phyloP scores from a whole-genome alignment of 2,888 invertebrate species.

The Ormyrus nitidulus region DNA sequence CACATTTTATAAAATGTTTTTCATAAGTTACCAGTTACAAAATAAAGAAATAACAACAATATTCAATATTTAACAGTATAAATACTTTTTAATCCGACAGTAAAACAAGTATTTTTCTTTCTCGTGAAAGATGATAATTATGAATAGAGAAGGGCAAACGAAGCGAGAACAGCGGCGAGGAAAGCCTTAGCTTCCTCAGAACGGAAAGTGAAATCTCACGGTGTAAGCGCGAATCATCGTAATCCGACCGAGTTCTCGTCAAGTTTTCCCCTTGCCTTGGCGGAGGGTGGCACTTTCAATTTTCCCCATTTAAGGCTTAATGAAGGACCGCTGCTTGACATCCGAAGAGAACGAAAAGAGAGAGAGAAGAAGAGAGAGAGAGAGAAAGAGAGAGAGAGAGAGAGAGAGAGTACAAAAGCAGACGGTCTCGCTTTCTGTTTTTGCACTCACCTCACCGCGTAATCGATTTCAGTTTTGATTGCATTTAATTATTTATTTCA shows the following conservation, averaged over 20 bases:
- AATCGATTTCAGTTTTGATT: too few species aligned
- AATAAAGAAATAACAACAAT: too few species aligned
- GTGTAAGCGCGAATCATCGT: conserved; percentile 20
- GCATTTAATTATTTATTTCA: too few species aligned
- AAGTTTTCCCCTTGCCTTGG: conserved; percentile 12
- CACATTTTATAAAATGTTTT: too few species aligned
- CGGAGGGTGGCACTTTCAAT: conserved; percentile 66
- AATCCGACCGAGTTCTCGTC: conserved; percentile 25
- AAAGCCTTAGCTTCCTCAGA: not conserved
- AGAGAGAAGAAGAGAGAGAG: not conserved
- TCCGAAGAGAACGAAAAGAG: not conserved
- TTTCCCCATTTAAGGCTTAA: conserved; percentile 68
- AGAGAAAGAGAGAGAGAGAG: not conserved
- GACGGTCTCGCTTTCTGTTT: not conserved
- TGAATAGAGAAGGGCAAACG: too few species aligned
- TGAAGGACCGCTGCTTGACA: conserved; percentile 62
- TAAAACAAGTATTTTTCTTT: not conserved
- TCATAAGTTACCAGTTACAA: too few species aligned
- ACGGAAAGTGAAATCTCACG: conserved; percentile 44
- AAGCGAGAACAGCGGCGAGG: not conserved
- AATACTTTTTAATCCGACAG: too few species aligned
- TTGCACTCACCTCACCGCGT: not conserved
- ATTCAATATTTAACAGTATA: too few species aligned
- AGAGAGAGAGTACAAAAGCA: conserved; percentile 1
- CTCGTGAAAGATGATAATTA: not conserved